phyloP scores from a whole-genome alignment of 1,140 invertebrate genomes.

The Drosophila biarmipes region DNA sequence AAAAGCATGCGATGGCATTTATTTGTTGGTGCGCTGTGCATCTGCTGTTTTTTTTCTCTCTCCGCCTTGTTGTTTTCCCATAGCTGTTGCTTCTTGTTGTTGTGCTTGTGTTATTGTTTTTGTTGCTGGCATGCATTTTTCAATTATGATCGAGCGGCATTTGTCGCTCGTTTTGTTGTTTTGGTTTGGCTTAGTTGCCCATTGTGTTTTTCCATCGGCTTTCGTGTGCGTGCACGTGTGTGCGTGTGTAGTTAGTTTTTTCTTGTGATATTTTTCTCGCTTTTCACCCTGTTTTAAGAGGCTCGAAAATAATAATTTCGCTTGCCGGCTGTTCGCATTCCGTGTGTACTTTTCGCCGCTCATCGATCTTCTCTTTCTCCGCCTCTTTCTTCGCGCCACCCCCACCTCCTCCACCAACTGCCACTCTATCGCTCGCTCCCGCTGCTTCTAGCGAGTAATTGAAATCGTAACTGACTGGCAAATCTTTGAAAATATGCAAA shows the following conservation, averaged over 20 bases:
- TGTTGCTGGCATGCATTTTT: constrained; percentile 68
- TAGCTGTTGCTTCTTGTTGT: constrained; percentile 17
- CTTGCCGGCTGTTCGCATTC: constrained; percentile 24
- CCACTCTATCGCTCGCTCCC: background rate
- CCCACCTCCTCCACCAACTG: background rate
- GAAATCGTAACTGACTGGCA: constrained; percentile 48
- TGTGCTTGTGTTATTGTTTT: constrained; percentile 41
- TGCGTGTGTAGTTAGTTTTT: constrained; percentile 29
- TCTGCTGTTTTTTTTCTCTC: constrained; percentile 67
- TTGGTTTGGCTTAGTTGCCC: constrained; percentile 73
- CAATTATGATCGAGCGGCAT: constrained; percentile 81
- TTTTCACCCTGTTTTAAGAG: constrained; percentile 45
- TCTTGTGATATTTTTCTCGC: constrained; percentile 34
- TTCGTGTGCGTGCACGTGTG: constrained; percentile 15
- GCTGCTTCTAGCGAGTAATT: constrained; percentile 16
- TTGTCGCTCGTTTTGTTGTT: constrained; percentile 79
- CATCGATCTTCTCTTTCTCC: constrained; percentile 19
- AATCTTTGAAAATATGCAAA: constrained; percentile 59
- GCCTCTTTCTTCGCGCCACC: background rate
- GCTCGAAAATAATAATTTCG: constrained; percentile 29
- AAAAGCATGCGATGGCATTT: constrained; percentile 61
- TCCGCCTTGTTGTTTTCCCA: constrained; percentile 51
- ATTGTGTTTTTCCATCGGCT: constrained; percentile 31
- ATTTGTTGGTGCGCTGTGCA: constrained; percentile 61
- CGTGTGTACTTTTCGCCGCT: constrained; percentile 8